Conservation (phyloP, 2,113 vertebrate species). For the Sinosuthora webbiana region DNA sequence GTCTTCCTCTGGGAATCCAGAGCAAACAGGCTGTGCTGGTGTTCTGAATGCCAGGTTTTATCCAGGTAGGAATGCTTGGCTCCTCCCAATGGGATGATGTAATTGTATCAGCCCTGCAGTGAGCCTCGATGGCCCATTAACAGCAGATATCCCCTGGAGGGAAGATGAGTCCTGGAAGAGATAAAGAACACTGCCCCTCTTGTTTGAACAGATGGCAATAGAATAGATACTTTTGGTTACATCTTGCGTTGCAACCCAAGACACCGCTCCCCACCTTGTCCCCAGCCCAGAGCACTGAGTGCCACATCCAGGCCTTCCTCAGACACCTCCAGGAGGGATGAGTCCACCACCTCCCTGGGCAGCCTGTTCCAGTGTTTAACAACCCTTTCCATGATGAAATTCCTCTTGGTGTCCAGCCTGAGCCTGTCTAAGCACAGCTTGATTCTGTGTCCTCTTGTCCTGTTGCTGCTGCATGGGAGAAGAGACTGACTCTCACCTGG, state of each 20-base stretch:
- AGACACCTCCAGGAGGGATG: neutral
- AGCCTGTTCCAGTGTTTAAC: neutral
- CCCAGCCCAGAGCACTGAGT: neutral
- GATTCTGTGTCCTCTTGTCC: neutral
- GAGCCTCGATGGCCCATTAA: neutral
- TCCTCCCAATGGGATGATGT: neutral
- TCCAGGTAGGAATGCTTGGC: neutral
- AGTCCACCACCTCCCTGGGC: neutral
- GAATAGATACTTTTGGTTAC: neutral
- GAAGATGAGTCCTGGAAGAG: neutral
- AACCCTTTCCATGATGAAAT: neutral
- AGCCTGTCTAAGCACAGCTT: neutral
- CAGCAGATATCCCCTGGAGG: neutral
- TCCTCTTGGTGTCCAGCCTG: neutral
- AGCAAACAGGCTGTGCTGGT: no score
- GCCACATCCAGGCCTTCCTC: neutral
- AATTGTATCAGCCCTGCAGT: neutral
- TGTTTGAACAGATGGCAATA: neutral
- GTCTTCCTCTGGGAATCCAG: neutral
- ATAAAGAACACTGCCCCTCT: no score
- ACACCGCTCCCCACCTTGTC: fast-evolving
- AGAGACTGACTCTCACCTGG: neutral
- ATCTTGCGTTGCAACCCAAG: neutral
- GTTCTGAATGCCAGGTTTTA: neutral
- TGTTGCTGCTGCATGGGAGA: neutral